A percentile compares a stretch with the other conserved stretches of the same genome.
phyloP scores from a whole-genome alignment of 2,113 vertebrate genomes.

The Lepus europaeus region DNA sequence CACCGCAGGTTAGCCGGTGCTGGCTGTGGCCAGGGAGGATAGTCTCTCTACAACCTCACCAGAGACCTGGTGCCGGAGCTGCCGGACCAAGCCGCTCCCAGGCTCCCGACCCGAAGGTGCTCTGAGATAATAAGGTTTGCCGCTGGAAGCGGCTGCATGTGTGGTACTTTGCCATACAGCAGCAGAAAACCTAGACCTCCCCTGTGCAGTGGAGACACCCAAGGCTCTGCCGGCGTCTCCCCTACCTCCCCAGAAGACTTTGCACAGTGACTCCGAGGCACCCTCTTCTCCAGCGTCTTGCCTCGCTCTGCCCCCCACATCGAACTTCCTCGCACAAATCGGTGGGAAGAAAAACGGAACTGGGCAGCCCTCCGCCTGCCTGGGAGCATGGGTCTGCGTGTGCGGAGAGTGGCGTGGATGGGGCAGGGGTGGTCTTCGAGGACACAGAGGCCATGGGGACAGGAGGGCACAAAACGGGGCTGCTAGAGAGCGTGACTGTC shows the following conservation, averaged over 20 bases:
- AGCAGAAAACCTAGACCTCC: background rate
- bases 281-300: background rate
- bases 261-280: too few species aligned
- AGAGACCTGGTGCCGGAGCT: background rate
- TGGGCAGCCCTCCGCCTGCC: background rate
- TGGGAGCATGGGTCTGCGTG: background rate
- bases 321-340: background rate
- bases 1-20: background rate
- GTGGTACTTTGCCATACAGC: background rate
- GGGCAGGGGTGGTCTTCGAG: fast-evolving
- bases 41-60: background rate
- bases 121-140: background rate
- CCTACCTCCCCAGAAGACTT: background rate
- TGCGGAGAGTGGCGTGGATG: background rate
- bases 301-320: background rate
- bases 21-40: background rate
- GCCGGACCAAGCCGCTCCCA: background rate
- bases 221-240: background rate
- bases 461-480: fast-evolving
- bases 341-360: background rate
- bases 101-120: background rate
- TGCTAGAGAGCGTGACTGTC: background rate
- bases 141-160: background rate
- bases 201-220: background rate
- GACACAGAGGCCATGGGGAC: background rate